A percentile compares a stretch with the other conserved stretches of the same genome.
phyloP scores from a whole-genome alignment of 2,888 invertebrate genomes.

The Lochmaea capreae region DNA sequence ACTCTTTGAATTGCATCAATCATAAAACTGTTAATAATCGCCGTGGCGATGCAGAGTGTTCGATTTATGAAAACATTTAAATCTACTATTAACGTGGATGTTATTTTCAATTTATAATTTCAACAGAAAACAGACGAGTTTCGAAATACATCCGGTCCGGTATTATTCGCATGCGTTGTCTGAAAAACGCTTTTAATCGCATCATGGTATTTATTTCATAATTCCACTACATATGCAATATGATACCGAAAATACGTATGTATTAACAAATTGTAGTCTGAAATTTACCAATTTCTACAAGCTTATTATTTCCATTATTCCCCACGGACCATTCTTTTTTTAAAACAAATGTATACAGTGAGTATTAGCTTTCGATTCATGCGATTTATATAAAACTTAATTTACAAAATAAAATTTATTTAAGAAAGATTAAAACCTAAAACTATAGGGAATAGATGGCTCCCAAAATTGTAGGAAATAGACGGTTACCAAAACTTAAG shows the following conservation, averaged over 20 bases:
- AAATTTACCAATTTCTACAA: slow-evolving; percentile 43
- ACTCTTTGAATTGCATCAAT: slow-evolving; percentile 9
- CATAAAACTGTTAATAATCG: slow-evolving; percentile 20
- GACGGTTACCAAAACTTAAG: no score
- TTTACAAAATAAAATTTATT: no score
- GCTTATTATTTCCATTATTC: slow-evolving; percentile 42
- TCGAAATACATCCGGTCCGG: slow-evolving; percentile 48
- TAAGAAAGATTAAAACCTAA: no score
- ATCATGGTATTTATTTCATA: slow-evolving; percentile 57
- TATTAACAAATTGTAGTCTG: slow-evolving; percentile 45
- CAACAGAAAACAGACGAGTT: slow-evolving; percentile 47
- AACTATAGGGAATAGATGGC: no score
- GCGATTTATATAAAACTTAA: no score
- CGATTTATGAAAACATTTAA: slow-evolving; percentile 27
- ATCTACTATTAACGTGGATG: slow-evolving; percentile 22
- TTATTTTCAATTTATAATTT: slow-evolving; percentile 32
- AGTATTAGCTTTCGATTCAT: no score
- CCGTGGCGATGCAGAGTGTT: background rate
- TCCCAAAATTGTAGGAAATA: no score
- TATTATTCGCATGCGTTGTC: slow-evolving; percentile 41
- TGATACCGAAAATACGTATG: slow-evolving; percentile 42
- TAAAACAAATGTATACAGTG: background rate
- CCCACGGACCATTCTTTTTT: slow-evolving; percentile 30
- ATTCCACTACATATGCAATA: slow-evolving; percentile 48
- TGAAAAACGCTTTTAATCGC: slow-evolving; percentile 57